Conservation (phyloP, 2,113 vertebrate species). For the Marmota flaviventris region DNA sequence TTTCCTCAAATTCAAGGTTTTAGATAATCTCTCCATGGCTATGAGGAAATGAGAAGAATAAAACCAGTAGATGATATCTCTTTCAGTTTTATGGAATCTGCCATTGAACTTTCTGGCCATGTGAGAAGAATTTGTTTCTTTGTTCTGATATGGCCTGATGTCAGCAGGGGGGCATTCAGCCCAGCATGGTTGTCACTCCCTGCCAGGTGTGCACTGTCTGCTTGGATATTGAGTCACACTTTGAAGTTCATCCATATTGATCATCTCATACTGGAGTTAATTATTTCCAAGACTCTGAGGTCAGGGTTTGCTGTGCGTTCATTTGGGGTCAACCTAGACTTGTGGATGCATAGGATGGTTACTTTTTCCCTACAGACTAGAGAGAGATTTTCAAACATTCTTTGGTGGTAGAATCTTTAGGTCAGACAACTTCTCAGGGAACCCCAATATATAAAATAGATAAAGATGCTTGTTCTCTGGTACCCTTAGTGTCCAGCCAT, state of each 20-base stretch:
- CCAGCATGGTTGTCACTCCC: not conserved
- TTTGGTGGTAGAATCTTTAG: not conserved
- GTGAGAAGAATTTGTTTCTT: not conserved
- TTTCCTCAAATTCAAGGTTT: conserved; percentile 29
- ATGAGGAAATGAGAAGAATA: not conserved
- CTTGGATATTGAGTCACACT: not conserved
- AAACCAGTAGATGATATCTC: not conserved
- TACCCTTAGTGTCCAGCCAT: not conserved
- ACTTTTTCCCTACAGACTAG: not conserved
- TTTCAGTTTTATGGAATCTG: not conserved
- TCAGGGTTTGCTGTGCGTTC: not conserved
- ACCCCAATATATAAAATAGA: not conserved
- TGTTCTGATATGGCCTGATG: not conserved
- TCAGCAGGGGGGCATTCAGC: no score
- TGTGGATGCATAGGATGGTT: not conserved
- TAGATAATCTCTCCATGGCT: not conserved
- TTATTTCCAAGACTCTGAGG: conserved; percentile 5
- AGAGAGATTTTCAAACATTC: not conserved
- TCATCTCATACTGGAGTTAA: not conserved
- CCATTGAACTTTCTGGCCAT: not conserved
- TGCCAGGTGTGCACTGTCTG: not conserved
- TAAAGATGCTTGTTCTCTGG: not conserved
- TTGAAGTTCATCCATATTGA: not conserved
- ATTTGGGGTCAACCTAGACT: not conserved
- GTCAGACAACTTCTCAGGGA: not conserved